Base-by-base conservation (phyloP, 2,888 invertebrate species). In the Synergus itoensis region DNA sequence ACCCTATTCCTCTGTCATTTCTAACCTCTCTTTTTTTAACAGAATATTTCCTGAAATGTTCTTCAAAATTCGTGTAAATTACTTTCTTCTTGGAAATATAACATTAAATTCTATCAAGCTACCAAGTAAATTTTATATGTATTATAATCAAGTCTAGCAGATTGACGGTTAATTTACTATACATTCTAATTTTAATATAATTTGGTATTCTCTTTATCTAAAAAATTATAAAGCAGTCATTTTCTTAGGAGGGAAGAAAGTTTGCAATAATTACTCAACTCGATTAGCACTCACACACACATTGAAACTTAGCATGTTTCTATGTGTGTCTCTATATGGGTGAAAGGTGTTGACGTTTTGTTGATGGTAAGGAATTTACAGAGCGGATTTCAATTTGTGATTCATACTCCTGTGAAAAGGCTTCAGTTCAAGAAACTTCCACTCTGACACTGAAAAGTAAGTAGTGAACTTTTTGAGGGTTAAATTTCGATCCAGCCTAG, bases 321-420 rank as follows among this genome's bases (percentile, higher is more conserved):
- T 11, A 11, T 8, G 0, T n/a, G 8, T n/a, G 53, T 9, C n/a
- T 53, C 2, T 14, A 48, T 48, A 7, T 48, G 48, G 48, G 48
- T 48, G 5, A 1, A 18, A 41, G 11, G 67, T 67, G 69, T 28
- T 69, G 45, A 69, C 69, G 69, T 69, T 69, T 69, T 69, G 69
- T 69, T 69, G 67, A 21, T 67, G 28, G 40, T 40, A 4, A 53
- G 69, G 69, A 48, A 69, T 48, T 69, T 69, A 45, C 48, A 28
- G 45, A 67, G 45, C 48, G 16, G 48, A 48, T 48, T 53, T 53
- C 53, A 53, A n/a, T 53, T 14, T 53, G 53, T 53, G 53, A 53
- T 53, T 53, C 53, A 53, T n/a, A 53, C 53, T 53, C 53, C n/a
- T 53, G n/a, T 8, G 2, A 53, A 53, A 53, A n/a, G 53, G 8